Evolutionary conservation across 2,888 invertebrate genomes (phyloP).

Genomic region (Cosmia pyralina): DNA sequence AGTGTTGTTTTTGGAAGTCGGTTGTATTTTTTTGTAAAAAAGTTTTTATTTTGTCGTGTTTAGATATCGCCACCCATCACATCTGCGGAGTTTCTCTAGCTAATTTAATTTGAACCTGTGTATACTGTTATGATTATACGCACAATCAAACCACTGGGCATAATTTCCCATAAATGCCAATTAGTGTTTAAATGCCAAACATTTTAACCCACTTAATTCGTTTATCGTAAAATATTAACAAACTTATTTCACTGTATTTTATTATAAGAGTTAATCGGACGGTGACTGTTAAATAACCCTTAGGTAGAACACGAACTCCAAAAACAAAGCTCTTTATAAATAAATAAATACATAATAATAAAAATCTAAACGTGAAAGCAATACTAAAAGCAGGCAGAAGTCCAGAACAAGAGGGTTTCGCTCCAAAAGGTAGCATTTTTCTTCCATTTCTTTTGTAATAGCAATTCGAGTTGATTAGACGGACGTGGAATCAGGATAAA

Average conservation of each 20-base stretch:
- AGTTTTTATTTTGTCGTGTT: no score
- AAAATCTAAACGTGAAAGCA: slow-evolving; percentile 49
- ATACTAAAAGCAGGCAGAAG: slow-evolving; percentile 53
- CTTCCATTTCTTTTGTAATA: slow-evolving; percentile 67
- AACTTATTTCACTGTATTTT: slow-evolving; percentile 20
- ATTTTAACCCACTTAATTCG: slow-evolving; percentile 51
- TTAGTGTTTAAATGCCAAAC: slow-evolving; percentile 48
- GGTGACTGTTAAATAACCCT: slow-evolving; percentile 29
- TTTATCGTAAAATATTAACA: slow-evolving; percentile 51
- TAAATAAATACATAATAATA: slow-evolving; percentile 54
- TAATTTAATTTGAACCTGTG: no score
- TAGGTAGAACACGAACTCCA: slow-evolving; percentile 33
- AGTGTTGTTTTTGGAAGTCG: no score
- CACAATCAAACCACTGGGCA: slow-evolving; percentile 17
- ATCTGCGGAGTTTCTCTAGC: no score
- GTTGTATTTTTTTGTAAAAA: no score
- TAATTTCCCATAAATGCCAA: slow-evolving; percentile 36
- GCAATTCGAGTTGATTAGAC: slow-evolving; percentile 68
- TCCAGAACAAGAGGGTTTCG: slow-evolving; percentile 58
- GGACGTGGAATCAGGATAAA: slow-evolving; percentile 66
- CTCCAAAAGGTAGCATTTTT: slow-evolving; percentile 60
- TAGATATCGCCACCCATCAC: no score
- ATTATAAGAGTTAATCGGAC: slow-evolving; percentile 40
- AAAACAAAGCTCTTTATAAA: slow-evolving; percentile 43
- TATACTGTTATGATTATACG: slow-evolving; percentile 20